Evolutionary conservation across 2,113 vertebrate species (phyloP), one percentile per base, ranked within the genome.

Genomic region (Hyaena hyaena): DNA sequence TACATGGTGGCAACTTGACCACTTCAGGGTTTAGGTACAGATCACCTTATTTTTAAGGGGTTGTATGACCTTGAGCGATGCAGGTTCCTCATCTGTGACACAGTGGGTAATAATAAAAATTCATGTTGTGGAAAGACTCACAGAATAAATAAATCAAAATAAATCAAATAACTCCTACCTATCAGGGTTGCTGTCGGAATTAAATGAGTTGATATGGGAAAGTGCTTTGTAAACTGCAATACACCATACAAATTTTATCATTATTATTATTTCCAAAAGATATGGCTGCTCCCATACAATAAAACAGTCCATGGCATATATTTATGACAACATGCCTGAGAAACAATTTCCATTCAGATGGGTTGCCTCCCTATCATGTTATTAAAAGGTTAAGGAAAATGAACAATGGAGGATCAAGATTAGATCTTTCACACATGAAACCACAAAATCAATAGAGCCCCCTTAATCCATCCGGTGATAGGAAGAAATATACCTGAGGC

Each of bases 331-430:
- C 88, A 74, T 88, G 85, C 77, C 84, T 88, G 61, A 50, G 92
- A 96, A 97, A 98, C 95, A 93, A 96, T 97, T 97, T 96, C 85
- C 84, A 95, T 94, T 88, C 96, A 97, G 97, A 96, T 73, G 86
- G 90, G 50, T 93, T 94, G 81, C 84, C 94, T 97, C 92, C 87
- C 92, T 85, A 79, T 95, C 95, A 43, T 90, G 92, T 96, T 97
- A 96, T 97, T 97, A 98, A 98, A 98, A 98, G 97, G 97, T 98
- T 98, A 98, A 97, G 90, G 97, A 93, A 97, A 98, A 98, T 97
- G 97, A 97, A 94, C 95, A 95, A 87, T 50, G 6, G 66, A 93
- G 77, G 96, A 96, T 97, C 97, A 97, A 97, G 97, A 97, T 98
- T 97, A 98, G 96, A 97, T 98, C 97, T 98, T 98, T 98, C 97